Conservation (phyloP, 1,140 invertebrate genomes). For the Leptestheria dahalacensis region DNA sequence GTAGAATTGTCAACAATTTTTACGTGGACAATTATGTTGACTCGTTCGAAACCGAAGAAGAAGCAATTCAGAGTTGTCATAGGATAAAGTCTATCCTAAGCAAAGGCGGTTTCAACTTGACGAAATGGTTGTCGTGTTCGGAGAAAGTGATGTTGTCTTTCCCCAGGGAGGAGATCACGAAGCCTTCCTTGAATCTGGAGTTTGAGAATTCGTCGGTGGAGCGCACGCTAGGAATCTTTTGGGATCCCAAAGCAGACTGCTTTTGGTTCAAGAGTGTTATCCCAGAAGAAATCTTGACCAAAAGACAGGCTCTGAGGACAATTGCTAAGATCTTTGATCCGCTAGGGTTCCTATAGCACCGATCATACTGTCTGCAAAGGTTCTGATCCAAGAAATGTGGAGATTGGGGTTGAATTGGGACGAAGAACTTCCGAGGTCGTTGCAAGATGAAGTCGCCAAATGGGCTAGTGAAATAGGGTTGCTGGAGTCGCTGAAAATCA, state of each 20-base stretch:
- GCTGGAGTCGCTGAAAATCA: background rate
- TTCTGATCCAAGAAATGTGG: slow-evolving; percentile 31
- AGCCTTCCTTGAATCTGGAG: too few relatives aligned
- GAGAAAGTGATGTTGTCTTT: background rate
- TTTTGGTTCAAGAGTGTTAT: too few relatives aligned
- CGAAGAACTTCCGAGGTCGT: slow-evolving; percentile 22
- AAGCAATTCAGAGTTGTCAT: slow-evolving; percentile 11
- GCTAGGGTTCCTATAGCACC: slow-evolving; percentile 28
- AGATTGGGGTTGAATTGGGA: slow-evolving; percentile 28
- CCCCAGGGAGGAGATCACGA: too few relatives aligned
- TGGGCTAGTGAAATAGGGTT: background rate
- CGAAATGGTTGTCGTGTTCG: slow-evolving; percentile 15
- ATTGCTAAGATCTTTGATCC: slow-evolving; percentile 29
- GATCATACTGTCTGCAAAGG: slow-evolving; percentile 27
- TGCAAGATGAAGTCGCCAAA: background rate
- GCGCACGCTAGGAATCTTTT: too few relatives aligned
- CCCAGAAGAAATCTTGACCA: too few relatives aligned
- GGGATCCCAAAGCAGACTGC: too few relatives aligned
- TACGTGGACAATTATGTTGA: slow-evolving; percentile 20
- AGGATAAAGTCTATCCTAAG: slow-evolving; percentile 2
- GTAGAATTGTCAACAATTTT: slow-evolving; percentile 10
- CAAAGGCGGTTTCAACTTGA: slow-evolving; percentile 16
- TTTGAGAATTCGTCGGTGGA: too few relatives aligned
- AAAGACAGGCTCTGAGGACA: slow-evolving; percentile 23
- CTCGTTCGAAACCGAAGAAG: slow-evolving; percentile 7